Percentiles rank a stretch among this genome's conserved stretches.
Evolutionary conservation across 2,113 vertebrate genomes (phyloP).

Genomic region (Protomyctophum bolini): DNA sequence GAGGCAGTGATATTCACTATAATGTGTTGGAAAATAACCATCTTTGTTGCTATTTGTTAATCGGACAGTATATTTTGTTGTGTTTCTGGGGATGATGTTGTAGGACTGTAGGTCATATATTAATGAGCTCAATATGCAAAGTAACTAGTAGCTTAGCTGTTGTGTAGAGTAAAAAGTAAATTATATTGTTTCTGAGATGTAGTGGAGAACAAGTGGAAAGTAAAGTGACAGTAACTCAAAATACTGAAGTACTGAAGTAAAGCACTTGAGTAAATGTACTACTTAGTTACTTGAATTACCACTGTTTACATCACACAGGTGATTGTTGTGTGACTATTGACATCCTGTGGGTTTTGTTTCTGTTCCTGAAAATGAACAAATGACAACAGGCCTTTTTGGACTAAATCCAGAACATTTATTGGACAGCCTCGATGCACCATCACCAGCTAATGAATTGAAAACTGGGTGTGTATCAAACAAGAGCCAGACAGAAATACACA

Average conservation of each 20-base stretch:
- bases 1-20: too few species aligned
- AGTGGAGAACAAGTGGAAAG: neutral
- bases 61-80: too few species aligned
- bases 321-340: constrained; percentile 39
- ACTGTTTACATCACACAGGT: neutral
- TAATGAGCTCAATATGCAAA: too few species aligned
- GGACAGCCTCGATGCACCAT: constrained; percentile 5
- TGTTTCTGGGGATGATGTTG: too few species aligned
- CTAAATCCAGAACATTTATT: constrained; percentile 9
- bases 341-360: neutral
- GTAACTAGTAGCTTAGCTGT: too few species aligned
- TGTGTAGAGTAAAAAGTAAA: too few species aligned
- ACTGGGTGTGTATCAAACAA: neutral
- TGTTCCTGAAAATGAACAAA: neutral
- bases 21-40: too few species aligned
- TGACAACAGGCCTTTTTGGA: neutral
- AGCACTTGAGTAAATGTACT: neutral
- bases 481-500: neutral
- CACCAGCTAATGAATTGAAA: constrained; percentile 17
- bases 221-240: neutral
- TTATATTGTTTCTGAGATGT: too few species aligned
- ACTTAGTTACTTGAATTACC: neutral
- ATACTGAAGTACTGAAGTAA: neutral
- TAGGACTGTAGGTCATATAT: too few species aligned
- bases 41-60: too few species aligned